Conservation (phyloP, 2,113 vertebrate species). For the Mohoua ochrocephala region DNA sequence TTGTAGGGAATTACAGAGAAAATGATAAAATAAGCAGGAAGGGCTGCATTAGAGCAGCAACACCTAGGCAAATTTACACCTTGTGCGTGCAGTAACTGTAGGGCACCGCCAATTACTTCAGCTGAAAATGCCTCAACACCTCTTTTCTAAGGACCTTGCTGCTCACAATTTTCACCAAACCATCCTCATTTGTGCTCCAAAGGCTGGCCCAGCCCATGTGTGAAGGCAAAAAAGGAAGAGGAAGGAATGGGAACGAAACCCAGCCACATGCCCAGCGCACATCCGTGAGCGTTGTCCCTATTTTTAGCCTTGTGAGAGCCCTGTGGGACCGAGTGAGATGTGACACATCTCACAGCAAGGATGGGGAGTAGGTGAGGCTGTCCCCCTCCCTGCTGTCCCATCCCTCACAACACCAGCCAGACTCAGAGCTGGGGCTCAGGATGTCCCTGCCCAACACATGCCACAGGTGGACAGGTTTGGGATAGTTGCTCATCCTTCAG, state of each 20-base stretch:
- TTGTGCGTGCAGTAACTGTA: neutral
- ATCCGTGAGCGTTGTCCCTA: neutral
- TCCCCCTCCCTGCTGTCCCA: neutral
- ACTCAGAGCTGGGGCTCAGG: neutral
- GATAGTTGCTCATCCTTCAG: neutral
- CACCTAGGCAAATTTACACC: neutral
- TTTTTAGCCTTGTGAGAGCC: neutral
- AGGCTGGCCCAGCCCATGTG: neutral
- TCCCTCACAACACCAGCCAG: neutral
- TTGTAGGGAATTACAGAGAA: neutral
- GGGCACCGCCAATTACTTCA: neutral
- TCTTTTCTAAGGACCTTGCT: neutral
- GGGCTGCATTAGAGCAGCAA: neutral
- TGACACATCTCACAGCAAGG: neutral
- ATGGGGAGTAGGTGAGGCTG: neutral
- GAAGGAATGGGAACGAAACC: neutral
- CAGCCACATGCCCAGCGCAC: neutral
- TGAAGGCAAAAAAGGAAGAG: neutral
- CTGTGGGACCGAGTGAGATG: neutral
- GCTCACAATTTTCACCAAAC: neutral
- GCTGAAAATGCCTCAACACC: neutral
- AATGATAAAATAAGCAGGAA: conserved; percentile 14
- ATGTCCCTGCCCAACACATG: rapidly evolving
- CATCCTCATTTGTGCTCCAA: neutral
- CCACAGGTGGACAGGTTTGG: neutral